Percentiles rank a stretch among this genome's conserved stretches.
phyloP scores from a whole-genome alignment of 2,888 invertebrate species.

The Orgyia antiqua region DNA sequence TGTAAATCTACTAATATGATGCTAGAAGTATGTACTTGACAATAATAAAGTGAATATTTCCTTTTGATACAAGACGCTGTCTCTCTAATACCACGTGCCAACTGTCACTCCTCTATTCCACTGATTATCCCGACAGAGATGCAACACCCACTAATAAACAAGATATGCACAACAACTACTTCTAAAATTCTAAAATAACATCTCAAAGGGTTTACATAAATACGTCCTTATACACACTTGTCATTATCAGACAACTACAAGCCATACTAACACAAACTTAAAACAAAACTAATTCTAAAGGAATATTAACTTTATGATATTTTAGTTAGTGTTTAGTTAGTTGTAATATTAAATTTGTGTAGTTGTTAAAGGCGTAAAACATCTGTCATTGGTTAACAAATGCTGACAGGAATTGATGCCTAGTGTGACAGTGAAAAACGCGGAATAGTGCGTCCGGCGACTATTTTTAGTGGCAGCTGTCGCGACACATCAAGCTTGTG shows the following conservation, averaged over 20 bases:
- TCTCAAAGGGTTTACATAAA: slow-evolving; percentile 58
- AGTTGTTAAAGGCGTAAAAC: slow-evolving; percentile 55
- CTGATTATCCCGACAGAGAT: slow-evolving; percentile 15
- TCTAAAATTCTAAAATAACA: slow-evolving; percentile 49
- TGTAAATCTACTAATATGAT: slow-evolving; percentile 1
- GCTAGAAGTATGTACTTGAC: neutral
- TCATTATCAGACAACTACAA: slow-evolving; percentile 62
- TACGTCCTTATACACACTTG: slow-evolving; percentile 56
- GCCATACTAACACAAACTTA: slow-evolving; percentile 37
- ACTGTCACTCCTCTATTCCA: slow-evolving; percentile 23
- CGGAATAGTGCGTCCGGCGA: slow-evolving; percentile 62
- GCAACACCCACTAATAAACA: slow-evolving; percentile 27
- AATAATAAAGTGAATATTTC: neutral
- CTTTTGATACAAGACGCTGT: neutral
- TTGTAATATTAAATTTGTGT: slow-evolving; percentile 17
- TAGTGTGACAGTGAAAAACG: slow-evolving; percentile 74
- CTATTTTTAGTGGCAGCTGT: slow-evolving; percentile 71
- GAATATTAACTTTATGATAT: slow-evolving; percentile 28
- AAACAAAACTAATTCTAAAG: slow-evolving; percentile 4
- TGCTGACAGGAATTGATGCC: slow-evolving; percentile 73
- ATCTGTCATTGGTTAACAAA: slow-evolving; percentile 75
- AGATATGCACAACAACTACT: slow-evolving; percentile 23
- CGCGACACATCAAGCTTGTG: slow-evolving; percentile 52
- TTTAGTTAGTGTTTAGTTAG: slow-evolving; percentile 17
- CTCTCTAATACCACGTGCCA: slow-evolving; percentile 2